phyloP scores from a whole-genome alignment of 2,113 vertebrate species.

The Fukomys damarensis region DNA sequence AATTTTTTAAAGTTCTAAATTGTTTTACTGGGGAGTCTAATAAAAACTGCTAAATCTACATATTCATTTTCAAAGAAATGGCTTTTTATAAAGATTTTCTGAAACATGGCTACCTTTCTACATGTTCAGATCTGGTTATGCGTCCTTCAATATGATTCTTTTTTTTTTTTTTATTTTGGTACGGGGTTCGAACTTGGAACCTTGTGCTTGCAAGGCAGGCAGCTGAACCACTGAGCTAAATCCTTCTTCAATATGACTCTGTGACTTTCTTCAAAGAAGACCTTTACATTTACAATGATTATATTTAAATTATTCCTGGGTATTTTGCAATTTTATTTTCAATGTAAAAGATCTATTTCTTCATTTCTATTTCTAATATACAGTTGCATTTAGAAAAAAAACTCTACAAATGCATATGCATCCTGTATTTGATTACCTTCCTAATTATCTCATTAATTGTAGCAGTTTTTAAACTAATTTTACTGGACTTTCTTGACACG shows the following conservation, averaged over 20 bases:
- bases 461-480: conserved; percentile 32
- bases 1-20: conserved; percentile 31
- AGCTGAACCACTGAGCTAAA: too few species aligned
- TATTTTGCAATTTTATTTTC: conserved; percentile 7
- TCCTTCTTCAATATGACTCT: conserved; percentile 5
- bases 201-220: too few species aligned
- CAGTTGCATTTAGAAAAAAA: background rate
- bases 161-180: too few species aligned
- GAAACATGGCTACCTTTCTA: background rate
- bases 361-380: conserved; percentile 52
- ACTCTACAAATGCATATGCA: background rate
- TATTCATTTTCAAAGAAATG: conserved; percentile 37
- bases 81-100: background rate
- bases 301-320: conserved; percentile 39
- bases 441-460: conserved; percentile 8
- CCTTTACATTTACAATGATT: background rate
- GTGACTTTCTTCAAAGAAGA: conserved; percentile 40
- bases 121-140: background rate
- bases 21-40: background rate
- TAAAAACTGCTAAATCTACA: conserved; percentile 21
- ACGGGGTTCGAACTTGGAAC: too few species aligned
- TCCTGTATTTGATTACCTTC: conserved; percentile 10
- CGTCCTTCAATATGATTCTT: background rate
- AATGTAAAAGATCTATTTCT: conserved; percentile 30
- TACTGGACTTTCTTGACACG: conserved; percentile 16